Conservation (phyloP, 2,797 vertebrate species). For the Clarias platycephalus region DNA sequence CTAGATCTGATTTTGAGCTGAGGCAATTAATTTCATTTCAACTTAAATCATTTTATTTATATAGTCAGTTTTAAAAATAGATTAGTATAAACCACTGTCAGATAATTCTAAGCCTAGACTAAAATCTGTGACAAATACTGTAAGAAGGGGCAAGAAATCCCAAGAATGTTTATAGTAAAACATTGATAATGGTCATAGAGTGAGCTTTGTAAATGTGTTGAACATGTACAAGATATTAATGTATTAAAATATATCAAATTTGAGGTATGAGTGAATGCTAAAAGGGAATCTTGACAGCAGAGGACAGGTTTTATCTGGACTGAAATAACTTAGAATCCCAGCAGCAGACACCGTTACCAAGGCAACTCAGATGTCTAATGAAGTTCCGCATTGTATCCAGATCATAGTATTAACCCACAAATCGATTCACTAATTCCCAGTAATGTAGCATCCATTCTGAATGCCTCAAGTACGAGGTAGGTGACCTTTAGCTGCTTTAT, state of each 20-base stretch:
- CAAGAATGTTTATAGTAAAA: background rate
- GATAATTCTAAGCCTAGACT: background rate
- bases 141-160: background rate
- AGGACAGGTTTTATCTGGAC: slow-evolving; percentile 14
- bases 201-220: background rate
- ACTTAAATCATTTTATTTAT: background rate
- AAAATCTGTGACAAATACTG: background rate
- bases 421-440: background rate
- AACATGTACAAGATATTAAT: background rate
- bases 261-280: background rate
- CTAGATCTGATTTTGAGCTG: background rate
- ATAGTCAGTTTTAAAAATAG: background rate
- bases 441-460: background rate
- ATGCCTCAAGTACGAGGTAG: background rate
- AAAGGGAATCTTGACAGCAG: slow-evolving; percentile 2
- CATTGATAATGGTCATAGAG: no score
- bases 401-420: background rate
- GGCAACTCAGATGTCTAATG: slow-evolving; percentile 26
- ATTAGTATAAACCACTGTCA: background rate
- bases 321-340: slow-evolving; percentile 6
- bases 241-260: background rate
- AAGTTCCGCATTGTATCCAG: slow-evolving; percentile 11
- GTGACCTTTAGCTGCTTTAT: slow-evolving; percentile 4
- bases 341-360: slow-evolving; percentile 15
- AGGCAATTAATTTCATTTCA: background rate